Percentiles rank a stretch among this genome's conserved stretches.
phyloP scores from a whole-genome alignment of 2,797 vertebrate species.

The Peromyscus eremicus region DNA sequence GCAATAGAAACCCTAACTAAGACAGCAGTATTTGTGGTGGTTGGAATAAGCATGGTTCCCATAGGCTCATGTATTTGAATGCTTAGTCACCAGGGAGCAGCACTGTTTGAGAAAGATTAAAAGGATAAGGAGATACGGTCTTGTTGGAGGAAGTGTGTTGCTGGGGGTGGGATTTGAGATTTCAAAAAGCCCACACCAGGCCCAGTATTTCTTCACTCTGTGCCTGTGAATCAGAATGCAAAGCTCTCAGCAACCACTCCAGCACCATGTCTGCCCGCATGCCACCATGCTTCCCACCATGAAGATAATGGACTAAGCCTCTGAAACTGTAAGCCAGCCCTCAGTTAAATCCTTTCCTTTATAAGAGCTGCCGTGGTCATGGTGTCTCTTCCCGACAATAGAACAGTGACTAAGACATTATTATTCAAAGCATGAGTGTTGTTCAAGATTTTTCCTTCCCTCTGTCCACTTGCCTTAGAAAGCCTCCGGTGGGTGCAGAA shows the following conservation, averaged over 20 bases:
- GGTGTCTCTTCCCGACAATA: neutral
- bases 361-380: neutral
- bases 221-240: neutral
- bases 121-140: neutral
- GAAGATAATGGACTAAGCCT: neutral
- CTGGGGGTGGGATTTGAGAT: neutral
- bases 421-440: slow-evolving; percentile 21
- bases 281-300: neutral
- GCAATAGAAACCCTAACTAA: neutral
- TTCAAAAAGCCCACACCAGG: neutral
- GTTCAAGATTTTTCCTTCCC: neutral
- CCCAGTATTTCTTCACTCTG: neutral
- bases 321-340: neutral
- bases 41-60: neutral
- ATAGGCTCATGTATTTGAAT: neutral
- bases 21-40: neutral
- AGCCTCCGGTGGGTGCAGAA: neutral
- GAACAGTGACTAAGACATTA: neutral
- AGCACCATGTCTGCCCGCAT: neutral
- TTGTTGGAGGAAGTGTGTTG: neutral
- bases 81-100: neutral
- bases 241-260: too few species aligned
- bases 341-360: neutral
- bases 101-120: neutral
- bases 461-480: neutral